Evolutionary conservation across 64 coral and sea anemone species (phyloP).

Genomic region (Astreopora myriophthalma): DNA sequence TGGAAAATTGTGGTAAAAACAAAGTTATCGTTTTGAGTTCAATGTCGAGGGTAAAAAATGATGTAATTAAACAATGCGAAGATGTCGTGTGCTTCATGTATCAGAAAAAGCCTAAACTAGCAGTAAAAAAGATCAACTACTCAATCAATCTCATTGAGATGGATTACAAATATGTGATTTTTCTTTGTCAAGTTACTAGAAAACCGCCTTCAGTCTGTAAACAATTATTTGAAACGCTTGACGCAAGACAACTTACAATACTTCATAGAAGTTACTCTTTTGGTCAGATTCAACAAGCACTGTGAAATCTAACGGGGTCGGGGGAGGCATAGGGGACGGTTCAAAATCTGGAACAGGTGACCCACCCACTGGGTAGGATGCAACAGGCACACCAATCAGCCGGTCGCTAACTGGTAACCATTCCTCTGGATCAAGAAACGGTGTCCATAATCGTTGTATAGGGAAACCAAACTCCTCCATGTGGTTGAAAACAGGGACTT

Average conservation of each 20-base stretch:
- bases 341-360: neutral
- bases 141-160: no score
- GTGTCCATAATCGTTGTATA: neutral
- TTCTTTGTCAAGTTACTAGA: neutral
- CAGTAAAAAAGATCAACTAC: no score
- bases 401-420: neutral
- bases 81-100: no score
- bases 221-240: neutral
- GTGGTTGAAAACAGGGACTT: neutral
- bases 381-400: neutral
- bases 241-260: conserved; percentile 38
- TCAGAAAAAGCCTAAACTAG: no score
- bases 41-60: no score
- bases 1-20: no score
- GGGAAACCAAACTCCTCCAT: neutral
- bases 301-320: neutral
- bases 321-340: neutral
- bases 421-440: neutral
- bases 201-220: neutral
- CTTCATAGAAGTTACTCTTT: conserved; percentile 50
- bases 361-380: neutral
- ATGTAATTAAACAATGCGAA: no score
- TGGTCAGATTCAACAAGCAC: neutral
- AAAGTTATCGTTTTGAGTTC: no score
- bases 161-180: no score